A percentile compares a stretch with the other conserved stretches of the same genome.
These are phyloP conservation scores for Drosophila triauraria DNA, from an alignment of 1,140 invertebrate species.

Conservation along the genomic window DNA sequence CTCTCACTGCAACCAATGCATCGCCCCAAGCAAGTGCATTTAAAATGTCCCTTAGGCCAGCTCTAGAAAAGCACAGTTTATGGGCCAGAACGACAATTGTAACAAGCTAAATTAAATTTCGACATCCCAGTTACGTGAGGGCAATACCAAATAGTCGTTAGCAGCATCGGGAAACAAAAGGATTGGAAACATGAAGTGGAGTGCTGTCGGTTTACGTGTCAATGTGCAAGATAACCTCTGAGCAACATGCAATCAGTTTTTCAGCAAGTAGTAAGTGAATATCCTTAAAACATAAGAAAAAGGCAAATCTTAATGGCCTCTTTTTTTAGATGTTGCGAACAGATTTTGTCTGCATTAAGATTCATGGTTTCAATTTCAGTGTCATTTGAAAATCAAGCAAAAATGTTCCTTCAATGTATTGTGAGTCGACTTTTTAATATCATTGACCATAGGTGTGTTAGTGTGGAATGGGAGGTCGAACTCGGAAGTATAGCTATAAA, in stretches of 20 bases:
- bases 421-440: not conserved
- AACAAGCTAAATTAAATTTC: slow-evolving; percentile 68
- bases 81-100: slow-evolving; percentile 54
- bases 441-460: too few relatives aligned
- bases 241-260: slow-evolving; percentile 2
- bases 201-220: not conserved
- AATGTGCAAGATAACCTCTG: not conserved
- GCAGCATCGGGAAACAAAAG: not conserved
- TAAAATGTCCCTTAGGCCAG: slow-evolving; percentile 22
- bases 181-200: too few relatives aligned
- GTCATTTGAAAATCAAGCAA: not conserved
- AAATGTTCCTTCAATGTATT: not conserved
- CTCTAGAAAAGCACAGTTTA: not conserved
- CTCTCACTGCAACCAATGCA: not conserved
- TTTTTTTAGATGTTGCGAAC: not conserved
- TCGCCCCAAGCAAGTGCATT: slow-evolving; percentile 34
- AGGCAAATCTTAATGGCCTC: not conserved
- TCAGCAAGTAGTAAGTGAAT: not conserved
- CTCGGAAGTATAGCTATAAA: not conserved
- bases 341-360: not conserved
- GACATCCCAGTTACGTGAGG: slow-evolving; percentile 54
- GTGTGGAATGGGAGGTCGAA: not conserved
- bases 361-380: not conserved
- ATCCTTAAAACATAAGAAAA: not conserved
- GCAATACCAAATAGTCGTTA: slow-evolving; percentile 32